These are phyloP conservation scores for Nettapus auritus DNA, from an alignment of 2,113 vertebrate genomes.

Conservation along the genomic window DNA sequence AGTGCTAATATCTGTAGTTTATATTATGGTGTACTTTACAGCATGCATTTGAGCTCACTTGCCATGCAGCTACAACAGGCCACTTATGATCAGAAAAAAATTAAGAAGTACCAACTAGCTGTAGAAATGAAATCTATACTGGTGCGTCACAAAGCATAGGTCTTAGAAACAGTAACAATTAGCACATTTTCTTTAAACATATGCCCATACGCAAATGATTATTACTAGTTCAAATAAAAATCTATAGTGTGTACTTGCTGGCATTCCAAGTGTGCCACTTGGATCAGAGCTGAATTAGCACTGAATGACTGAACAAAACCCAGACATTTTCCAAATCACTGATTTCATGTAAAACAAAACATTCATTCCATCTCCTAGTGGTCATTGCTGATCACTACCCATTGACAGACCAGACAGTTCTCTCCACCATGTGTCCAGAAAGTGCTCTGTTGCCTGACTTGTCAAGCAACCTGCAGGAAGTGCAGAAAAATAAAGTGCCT, in stretches of 20 bases:
- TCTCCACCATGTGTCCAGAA: conserved; percentile 34
- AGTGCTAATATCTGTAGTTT: conserved; percentile 35
- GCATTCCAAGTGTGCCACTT: background rate
- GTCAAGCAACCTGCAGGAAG: conserved; percentile 13
- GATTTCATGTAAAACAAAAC: fast-evolving
- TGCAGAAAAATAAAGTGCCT: conserved; percentile 46
- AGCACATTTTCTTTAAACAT: background rate
- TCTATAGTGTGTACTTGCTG: background rate
- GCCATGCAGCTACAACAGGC: conserved; percentile 5
- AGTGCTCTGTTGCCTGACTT: conserved; percentile 31
- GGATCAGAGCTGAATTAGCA: background rate
- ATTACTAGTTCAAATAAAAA: background rate
- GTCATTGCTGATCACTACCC: background rate
- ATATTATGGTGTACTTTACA: background rate
- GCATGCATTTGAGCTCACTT: conserved; percentile 24
- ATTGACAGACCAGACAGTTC: background rate
- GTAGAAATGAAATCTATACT: background rate
- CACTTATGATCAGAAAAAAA: conserved; percentile 12
- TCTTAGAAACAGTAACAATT: conserved; percentile 31
- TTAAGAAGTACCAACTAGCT: background rate
- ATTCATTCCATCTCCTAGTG: background rate
- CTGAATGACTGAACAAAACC: background rate
- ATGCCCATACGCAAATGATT: background rate
- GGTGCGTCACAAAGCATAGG: background rate
- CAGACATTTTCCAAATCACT: background rate